Base-by-base conservation (phyloP, 2,113 vertebrate genomes). In the Marcusenius ussheri region DNA sequence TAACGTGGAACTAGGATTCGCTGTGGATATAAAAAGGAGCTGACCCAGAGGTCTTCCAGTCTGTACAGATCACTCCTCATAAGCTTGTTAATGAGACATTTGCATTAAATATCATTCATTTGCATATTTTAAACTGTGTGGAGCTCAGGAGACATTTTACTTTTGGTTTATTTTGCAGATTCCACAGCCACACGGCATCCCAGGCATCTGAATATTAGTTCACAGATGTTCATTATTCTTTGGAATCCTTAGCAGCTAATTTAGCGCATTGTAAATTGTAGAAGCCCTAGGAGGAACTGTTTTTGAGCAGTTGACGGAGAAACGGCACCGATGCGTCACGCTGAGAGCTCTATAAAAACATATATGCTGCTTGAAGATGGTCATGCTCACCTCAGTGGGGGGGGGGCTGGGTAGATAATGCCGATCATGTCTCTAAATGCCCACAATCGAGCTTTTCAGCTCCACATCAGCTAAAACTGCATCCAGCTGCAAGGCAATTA, bases 21-120 rank as follows among this genome's bases (percentile, higher is more conserved):
- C 45, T 24, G 42, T 46, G 39, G 83, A 84, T 47, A 24, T 80
- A 39, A 39, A 35, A 80, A 80, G 62, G n/a, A 70, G 35, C 35
- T 80, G 74, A 80, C 74, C 74, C 35, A 80, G 74, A 80, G 74
- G 74, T 80, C 74, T 42, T 3, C 35, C 15, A 42, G 74, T 15
- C 74, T 80, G 31, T 80, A 21, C 74, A 15, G 35, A 80, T 80
- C 74, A 80, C 31, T 80, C 74, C 74, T 80, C 74, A 80, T 80
- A 80, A 35, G 74, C 13, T 80, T 80, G 74, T 42, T 80, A 80
- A 80, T 80, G 74, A 80, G 74, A 80, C 74, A 80, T 80, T 80
- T 80, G 74, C 74, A 80, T 80, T 80, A 80, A 80, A 80, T 80
- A 80, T 80, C 74, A 42, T 80, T 80, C 74, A 80, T 80, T 80